Percentiles rank a stretch among this genome's conserved stretches.
These are phyloP conservation scores for Calyptomena viridis DNA, from an alignment of 2,113 vertebrate species.

Conservation along the genomic window DNA sequence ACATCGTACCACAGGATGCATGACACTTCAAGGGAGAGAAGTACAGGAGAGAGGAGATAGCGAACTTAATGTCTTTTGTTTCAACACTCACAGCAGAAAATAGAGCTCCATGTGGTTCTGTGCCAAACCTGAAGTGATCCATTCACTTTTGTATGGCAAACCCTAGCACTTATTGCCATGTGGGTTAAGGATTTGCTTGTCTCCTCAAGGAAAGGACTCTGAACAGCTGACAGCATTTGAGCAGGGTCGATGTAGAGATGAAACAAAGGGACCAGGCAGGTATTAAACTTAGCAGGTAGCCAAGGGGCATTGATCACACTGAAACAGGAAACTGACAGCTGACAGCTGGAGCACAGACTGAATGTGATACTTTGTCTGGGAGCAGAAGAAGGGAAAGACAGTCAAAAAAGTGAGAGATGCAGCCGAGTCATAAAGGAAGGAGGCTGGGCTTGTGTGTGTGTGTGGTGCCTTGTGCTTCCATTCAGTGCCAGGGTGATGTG, in stretches of 20 bases:
- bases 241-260: background rate
- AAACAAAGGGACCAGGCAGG: background rate
- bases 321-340: background rate
- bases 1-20: background rate
- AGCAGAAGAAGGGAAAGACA: background rate
- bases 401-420: background rate
- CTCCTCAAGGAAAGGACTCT: background rate
- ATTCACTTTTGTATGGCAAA: background rate
- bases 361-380: background rate
- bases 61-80: background rate
- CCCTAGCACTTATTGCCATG: background rate
- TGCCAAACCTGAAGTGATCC: background rate
- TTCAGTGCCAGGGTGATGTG: background rate
- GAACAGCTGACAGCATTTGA: background rate
- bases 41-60: background rate
- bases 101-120: background rate
- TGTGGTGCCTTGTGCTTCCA: background rate
- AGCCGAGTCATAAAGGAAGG: background rate
- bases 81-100: background rate
- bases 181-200: background rate
- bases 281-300: background rate
- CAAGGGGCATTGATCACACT: background rate
- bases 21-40: background rate
- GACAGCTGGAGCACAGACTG: background rate
- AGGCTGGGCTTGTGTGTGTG: background rate